phyloP scores from a whole-genome alignment of 2,888 invertebrate genomes.

The Melanostoma scalare region DNA sequence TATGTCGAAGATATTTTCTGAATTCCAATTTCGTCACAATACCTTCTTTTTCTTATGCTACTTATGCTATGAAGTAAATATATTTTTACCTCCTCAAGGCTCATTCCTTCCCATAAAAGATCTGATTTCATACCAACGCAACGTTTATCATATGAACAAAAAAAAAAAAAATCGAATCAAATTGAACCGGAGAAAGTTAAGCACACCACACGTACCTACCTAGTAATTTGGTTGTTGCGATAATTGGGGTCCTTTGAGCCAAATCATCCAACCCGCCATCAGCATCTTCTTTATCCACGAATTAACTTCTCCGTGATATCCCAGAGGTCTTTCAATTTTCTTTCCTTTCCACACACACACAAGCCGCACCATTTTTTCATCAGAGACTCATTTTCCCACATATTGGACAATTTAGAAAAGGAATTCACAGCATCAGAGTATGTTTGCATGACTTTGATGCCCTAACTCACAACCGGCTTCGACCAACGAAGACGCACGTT shows the following conservation, averaged over 20 bases:
- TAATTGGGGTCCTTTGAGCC: conserved; percentile 24
- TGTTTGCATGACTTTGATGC: conserved; percentile 10
- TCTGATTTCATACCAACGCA: too few species aligned
- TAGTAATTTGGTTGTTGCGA: neutral
- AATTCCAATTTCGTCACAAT: too few species aligned
- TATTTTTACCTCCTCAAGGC: too few species aligned
- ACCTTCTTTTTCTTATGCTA: too few species aligned
- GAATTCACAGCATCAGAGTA: too few species aligned
- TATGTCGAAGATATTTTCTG: too few species aligned
- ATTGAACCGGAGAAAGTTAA: conserved; percentile 25
- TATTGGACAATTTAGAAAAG: neutral
- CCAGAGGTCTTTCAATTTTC: neutral
- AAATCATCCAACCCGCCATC: neutral
- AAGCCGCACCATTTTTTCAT: too few species aligned
- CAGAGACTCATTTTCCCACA: neutral
- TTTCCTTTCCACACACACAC: neutral
- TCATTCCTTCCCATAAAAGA: too few species aligned
- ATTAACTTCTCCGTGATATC: conserved; percentile 5
- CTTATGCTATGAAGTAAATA: too few species aligned
- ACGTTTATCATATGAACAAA: too few species aligned
- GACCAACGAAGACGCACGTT: conserved; percentile 13
- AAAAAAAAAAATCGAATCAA: too few species aligned
- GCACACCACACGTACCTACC: neutral
- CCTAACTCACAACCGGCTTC: conserved; percentile 21
- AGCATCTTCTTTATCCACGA: neutral